Conservation (phyloP, 2,888 invertebrate genomes). For the Noctua janthe region DNA sequence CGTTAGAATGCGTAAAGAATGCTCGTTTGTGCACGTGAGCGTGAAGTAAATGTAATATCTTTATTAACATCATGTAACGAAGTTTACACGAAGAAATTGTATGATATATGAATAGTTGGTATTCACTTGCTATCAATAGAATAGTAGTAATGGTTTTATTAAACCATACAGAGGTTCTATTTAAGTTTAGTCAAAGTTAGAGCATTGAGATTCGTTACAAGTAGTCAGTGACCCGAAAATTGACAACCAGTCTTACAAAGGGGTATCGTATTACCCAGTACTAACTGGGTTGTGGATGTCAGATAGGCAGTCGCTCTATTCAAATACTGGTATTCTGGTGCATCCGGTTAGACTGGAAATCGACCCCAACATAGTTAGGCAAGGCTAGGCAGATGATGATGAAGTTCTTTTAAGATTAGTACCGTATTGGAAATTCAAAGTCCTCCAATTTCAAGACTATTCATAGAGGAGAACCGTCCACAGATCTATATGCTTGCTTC, state of each 20-base stretch:
- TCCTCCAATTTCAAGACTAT: not conserved
- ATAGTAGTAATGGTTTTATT: not conserved
- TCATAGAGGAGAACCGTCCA: not conserved
- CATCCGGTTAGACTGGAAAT: no score
- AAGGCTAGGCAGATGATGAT: no score
- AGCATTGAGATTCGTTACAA: not conserved
- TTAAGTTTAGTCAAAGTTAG: no score
- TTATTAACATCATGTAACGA: constrained; percentile 41
- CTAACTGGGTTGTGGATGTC: no score
- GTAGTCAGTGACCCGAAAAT: not conserved
- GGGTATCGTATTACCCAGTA: no score
- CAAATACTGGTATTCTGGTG: no score
- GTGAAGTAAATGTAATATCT: constrained; percentile 45
- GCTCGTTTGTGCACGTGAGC: constrained; percentile 38
- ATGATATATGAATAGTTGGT: not conserved
- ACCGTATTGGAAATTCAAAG: no score
- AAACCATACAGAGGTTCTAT: not conserved
- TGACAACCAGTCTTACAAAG: no score
- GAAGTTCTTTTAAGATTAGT: no score
- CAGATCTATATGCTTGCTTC: not conserved
- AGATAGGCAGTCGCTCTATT: no score
- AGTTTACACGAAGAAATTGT: constrained; percentile 8
- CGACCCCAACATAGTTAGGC: no score
- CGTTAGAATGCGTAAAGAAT: constrained; percentile 41
- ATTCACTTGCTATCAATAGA: not conserved